phyloP scores from a whole-genome alignment of 2,888 invertebrate species.

The Rhogogaster chlorosoma region DNA sequence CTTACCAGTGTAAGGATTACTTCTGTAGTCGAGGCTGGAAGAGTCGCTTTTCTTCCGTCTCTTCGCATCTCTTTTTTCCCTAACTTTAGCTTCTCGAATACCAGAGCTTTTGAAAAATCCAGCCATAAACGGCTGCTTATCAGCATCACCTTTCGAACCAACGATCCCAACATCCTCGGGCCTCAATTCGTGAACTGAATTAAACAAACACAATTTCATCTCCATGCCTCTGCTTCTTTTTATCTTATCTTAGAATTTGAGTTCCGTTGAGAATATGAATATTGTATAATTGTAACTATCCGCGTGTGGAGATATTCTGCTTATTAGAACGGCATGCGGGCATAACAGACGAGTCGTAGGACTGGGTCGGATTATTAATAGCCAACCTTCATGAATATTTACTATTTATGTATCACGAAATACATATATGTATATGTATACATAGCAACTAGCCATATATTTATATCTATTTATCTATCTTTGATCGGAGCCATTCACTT shows the following conservation, averaged over 20 bases:
- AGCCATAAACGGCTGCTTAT: constrained; percentile 95
- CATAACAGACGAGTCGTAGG: constrained; percentile 42
- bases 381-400: constrained; percentile 76
- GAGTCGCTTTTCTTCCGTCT: constrained; percentile 79
- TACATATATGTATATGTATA: background rate
- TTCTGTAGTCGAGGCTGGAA: constrained; percentile 78
- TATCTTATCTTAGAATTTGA: background rate
- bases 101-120: constrained; percentile 89
- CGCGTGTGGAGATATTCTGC: constrained; percentile 53
- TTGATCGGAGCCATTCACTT: constrained; percentile 34
- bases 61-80: constrained; percentile 81
- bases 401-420: constrained; percentile 70
- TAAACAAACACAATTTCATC: background rate
- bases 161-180: constrained; percentile 92
- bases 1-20: constrained; percentile 81
- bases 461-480: background rate
- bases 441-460: background rate
- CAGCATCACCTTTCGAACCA: constrained; percentile 87
- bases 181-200: constrained; percentile 87
- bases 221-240: constrained; percentile 18
- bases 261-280: background rate
- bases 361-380: constrained; percentile 71
- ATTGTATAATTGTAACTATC: background rate
- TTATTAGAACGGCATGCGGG: constrained; percentile 66
- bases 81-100: constrained; percentile 79